phyloP scores from a whole-genome alignment of 2,888 invertebrate genomes.

The Allophyes oxyacanthae region DNA sequence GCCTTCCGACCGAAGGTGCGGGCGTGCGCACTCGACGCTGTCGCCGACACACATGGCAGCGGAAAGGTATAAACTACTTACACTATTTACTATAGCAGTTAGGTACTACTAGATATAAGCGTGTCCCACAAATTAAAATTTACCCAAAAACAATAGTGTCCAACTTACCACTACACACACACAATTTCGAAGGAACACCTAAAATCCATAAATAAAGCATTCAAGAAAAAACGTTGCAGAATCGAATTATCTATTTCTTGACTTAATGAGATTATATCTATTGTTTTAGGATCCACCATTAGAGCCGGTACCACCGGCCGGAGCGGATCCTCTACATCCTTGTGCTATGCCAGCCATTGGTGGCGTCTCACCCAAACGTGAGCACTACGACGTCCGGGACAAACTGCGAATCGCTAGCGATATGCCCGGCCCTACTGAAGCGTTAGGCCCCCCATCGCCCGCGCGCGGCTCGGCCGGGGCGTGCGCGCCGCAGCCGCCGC shows the following conservation, averaged over 20 bases:
- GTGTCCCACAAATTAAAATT: too few species aligned
- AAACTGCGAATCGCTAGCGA: conserved; percentile 77
- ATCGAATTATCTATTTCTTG: too few species aligned
- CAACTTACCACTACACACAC: too few species aligned
- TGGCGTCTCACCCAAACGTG: conserved; percentile 84
- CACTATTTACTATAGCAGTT: neutral
- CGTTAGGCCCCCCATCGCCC: conserved; percentile 91
- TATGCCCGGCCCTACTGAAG: conserved; percentile 76
- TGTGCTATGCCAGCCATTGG: conserved; percentile 81
- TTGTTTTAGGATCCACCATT: conserved; percentile 80
- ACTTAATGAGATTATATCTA: neutral
- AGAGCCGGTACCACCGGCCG: conserved; percentile 78
- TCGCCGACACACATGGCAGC: conserved; percentile 82
- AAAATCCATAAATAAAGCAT: too few species aligned
- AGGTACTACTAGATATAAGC: neutral
- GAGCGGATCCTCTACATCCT: conserved; percentile 80
- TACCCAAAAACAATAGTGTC: too few species aligned
- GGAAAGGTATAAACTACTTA: conserved; percentile 73
- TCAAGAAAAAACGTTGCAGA: too few species aligned
- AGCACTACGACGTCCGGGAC: conserved; percentile 79
- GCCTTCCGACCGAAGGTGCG: conserved; percentile 87
- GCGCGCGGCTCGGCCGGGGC: conserved; percentile 92
- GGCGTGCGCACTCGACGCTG: conserved; percentile 81
- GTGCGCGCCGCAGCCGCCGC: conserved; percentile 90
- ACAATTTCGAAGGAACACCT: too few species aligned